phyloP scores from a whole-genome alignment of 2,888 invertebrate genomes.

The Hoplodrina ambigua region DNA sequence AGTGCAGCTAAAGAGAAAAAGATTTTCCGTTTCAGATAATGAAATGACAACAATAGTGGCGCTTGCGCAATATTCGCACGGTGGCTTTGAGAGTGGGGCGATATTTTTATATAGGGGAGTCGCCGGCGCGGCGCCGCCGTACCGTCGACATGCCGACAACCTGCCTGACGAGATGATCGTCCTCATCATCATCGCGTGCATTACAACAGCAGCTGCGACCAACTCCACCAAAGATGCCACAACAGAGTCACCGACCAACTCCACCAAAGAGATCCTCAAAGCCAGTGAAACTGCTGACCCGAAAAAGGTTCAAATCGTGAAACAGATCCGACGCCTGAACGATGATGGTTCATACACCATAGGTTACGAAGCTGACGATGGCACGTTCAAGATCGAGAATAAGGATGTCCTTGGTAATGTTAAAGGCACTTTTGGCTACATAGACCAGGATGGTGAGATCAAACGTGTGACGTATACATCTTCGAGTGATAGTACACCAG shows the following conservation, averaged over 20 bases:
- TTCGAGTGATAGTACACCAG: conserved; percentile 86
- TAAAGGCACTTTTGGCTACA: conserved; percentile 95
- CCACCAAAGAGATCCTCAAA: conserved; percentile 90
- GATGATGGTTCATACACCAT: conserved; percentile 96
- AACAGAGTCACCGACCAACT: conserved; percentile 74
- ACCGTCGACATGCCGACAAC: conserved; percentile 86
- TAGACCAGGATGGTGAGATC: conserved; percentile 94
- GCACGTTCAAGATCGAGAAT: conserved; percentile 96
- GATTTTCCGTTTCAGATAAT: conserved; percentile 91
- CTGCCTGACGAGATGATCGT: conserved; percentile 84
- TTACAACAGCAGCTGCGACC: conserved; percentile 72
- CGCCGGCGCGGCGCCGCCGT: conserved; percentile 81
- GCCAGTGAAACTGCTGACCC: conserved; percentile 92
- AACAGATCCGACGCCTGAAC: conserved; percentile 95
- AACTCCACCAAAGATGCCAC: conserved; percentile 73
- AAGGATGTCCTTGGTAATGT: conserved; percentile 94
- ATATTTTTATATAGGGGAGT: conserved; percentile 88
- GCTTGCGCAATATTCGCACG: conserved; percentile 88
- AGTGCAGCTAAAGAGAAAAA: conserved; percentile 85
- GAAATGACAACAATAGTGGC: conserved; percentile 88
- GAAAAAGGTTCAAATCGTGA: conserved; percentile 94
- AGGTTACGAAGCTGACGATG: conserved; percentile 96
- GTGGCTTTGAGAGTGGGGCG: conserved; percentile 84
- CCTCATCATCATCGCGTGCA: conserved; percentile 80
- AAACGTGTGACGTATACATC: conserved; percentile 94